Evolutionary conservation across 2,888 invertebrate genomes (phyloP), one percentile per base, ranked within the genome.

Genomic region (Chorisops tibialis): DNA sequence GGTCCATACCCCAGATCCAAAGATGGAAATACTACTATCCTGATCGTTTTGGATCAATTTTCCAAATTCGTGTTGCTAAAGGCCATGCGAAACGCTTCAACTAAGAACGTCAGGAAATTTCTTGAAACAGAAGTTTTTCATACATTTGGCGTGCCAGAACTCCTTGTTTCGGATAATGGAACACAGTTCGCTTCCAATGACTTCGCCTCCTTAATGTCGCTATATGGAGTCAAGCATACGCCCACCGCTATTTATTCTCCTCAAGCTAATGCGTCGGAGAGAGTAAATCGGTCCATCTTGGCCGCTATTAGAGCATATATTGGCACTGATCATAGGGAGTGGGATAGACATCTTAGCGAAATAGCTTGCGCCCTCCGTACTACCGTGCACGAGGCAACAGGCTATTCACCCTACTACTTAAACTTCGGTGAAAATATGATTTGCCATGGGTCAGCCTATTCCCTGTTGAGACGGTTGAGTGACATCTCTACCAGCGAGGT

Each of bases 261-360:
- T 0, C 74, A 75, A 65, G 63, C 64, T 1, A 74, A 75, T 59
- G 70, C 72, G 7, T 68, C 69, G 0, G 73, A 73, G 60, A 62
- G 72, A 1, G 66, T 70, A 0, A 74, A 74, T 60, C 56, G 70
- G 16, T 69, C 69, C 0, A 58, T 74, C 4, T 69, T 69, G 9
- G 69, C 69, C 3, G 70, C 69, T 58, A 68, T 73, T 5, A 47
- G 70, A n/a, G 65, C 69, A 1, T 72, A 68, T 52, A 60, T 70
- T 7, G 45, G 35, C 1, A 58, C 64, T 14, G 62, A 68, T 18
- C 69, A 69, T 45, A 45, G 61, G 3, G 19, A 59, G 6, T 71
- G 70, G 72, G 72, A 72, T 45, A 54, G 59, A 30, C 52, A 70
- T 49, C 52, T 74, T 12, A 59, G 65, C 4, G 39, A 69, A n/a